Evolutionary conservation across 2,113 vertebrate species (phyloP).

Genomic region (Clarias batrachus): DNA sequence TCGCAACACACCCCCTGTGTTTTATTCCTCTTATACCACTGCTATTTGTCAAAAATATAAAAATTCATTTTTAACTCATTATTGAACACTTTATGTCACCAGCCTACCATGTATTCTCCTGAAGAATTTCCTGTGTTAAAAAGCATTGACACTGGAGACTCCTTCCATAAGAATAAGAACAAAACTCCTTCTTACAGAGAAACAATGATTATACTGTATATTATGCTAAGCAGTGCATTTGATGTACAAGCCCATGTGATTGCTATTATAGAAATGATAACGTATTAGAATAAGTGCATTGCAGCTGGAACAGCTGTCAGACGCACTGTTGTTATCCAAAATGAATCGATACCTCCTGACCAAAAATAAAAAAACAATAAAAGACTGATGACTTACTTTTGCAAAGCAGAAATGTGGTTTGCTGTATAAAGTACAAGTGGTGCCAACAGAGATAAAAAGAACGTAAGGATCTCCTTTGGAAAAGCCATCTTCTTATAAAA

Average conservation of each 20-base stretch:
- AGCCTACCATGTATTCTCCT: not conserved
- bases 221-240: not conserved
- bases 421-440: constrained; percentile 74
- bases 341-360: not conserved
- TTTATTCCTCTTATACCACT: not conserved
- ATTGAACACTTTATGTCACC: not conserved
- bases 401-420: constrained; percentile 70
- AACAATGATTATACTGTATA: not conserved
- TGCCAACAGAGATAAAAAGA: constrained; percentile 76
- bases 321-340: too few relatives aligned
- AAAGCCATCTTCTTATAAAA: constrained; percentile 66
- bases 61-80: not conserved
- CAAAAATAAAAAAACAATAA: too few relatives aligned
- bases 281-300: not conserved
- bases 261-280: not conserved
- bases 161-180: not conserved
- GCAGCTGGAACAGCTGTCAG: not conserved
- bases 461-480: constrained; percentile 65
- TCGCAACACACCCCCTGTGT: not conserved
- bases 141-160: not conserved
- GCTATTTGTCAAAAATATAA: not conserved
- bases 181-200: not conserved
- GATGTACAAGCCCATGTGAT: not conserved
- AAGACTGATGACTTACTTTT: constrained; percentile 77
- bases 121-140: not conserved